These are phyloP conservation scores for Globicephala melas DNA, from an alignment of 2,113 vertebrate species.

Conservation along the genomic window DNA sequence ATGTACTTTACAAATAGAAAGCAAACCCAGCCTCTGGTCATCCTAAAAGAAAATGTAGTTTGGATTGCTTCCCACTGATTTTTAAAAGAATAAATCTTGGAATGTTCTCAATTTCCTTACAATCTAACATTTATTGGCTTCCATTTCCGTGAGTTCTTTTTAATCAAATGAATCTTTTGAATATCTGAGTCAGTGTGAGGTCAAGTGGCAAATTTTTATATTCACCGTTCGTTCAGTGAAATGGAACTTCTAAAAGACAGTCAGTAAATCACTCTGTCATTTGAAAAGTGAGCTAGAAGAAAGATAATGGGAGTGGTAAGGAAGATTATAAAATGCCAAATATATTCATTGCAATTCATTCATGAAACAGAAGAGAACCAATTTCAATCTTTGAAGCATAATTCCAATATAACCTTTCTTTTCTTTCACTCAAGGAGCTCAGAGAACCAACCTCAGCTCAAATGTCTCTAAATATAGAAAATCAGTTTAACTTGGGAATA, in stretches of 20 bases:
- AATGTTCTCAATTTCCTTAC: conserved; percentile 46
- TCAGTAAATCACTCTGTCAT: conserved; percentile 84
- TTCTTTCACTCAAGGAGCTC: conserved; percentile 41
- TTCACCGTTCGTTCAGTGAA: conserved; percentile 82
- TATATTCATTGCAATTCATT: conserved; percentile 69
- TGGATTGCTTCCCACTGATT: background rate
- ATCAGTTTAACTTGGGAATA: conserved; percentile 26
- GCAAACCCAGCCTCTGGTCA: background rate
- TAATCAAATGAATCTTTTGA: conserved; percentile 76
- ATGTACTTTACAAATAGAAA: background rate
- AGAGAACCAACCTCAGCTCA: conserved; percentile 42
- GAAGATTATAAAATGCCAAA: conserved; percentile 69
- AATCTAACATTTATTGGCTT: conserved; percentile 30
- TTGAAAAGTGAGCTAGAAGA: conserved; percentile 69
- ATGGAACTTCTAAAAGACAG: conserved; percentile 83
- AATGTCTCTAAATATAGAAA: conserved; percentile 50
- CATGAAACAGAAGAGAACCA: conserved; percentile 55
- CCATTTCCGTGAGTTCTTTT: conserved; percentile 69
- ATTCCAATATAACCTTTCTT: conserved; percentile 59
- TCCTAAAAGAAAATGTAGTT: conserved; percentile 1
- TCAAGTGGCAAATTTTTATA: conserved; percentile 80
- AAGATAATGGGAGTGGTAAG: conserved; percentile 69
- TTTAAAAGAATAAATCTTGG: background rate
- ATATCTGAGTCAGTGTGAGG: conserved; percentile 70
- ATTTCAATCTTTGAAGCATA: conserved; percentile 53